Conservation (phyloP, 2,797 vertebrate genomes). For the Cryptoblepharus egeriae region DNA sequence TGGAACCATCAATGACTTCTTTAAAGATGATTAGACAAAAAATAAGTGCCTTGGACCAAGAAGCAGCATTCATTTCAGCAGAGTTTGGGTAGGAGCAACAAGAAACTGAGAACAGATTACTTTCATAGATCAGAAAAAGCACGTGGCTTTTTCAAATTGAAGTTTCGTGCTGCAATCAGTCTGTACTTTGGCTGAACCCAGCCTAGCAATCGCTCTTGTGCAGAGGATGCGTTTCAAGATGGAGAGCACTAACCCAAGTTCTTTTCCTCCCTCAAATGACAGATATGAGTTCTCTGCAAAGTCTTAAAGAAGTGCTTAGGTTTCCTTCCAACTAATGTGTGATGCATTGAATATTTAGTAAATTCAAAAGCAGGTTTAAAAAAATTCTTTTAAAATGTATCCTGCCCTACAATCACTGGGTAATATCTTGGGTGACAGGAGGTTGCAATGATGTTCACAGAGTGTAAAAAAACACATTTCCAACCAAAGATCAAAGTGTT, state of each 20-base stretch:
- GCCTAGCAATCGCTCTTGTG: background rate
- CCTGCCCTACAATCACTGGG: background rate
- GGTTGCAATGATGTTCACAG: conserved; percentile 8
- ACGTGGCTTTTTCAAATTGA: background rate
- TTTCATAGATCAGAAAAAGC: conserved; percentile 41
- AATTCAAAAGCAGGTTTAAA: conserved; percentile 29
- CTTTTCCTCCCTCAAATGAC: background rate
- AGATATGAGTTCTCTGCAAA: background rate
- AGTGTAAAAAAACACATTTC: conserved; percentile 47
- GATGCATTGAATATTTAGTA: background rate
- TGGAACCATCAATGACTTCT: background rate
- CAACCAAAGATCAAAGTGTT: conserved; percentile 43
- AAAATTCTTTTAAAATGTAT: background rate
- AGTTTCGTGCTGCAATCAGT: conserved; percentile 20
- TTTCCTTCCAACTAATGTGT: conserved; percentile 1
- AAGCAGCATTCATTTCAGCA: background rate
- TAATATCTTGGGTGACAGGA: background rate
- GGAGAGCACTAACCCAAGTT: background rate
- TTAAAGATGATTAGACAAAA: no score
- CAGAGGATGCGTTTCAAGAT: background rate
- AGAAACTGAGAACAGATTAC: conserved; percentile 20
- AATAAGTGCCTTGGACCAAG: background rate
- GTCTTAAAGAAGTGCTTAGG: conserved; percentile 7
- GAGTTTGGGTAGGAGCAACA: background rate
- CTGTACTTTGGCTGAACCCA: conserved; percentile 25